A percentile compares a stretch with the other conserved stretches of the same genome.
Conservation (phyloP, 1,140 invertebrate genomes). For the Sycophila sp. region DNA sequence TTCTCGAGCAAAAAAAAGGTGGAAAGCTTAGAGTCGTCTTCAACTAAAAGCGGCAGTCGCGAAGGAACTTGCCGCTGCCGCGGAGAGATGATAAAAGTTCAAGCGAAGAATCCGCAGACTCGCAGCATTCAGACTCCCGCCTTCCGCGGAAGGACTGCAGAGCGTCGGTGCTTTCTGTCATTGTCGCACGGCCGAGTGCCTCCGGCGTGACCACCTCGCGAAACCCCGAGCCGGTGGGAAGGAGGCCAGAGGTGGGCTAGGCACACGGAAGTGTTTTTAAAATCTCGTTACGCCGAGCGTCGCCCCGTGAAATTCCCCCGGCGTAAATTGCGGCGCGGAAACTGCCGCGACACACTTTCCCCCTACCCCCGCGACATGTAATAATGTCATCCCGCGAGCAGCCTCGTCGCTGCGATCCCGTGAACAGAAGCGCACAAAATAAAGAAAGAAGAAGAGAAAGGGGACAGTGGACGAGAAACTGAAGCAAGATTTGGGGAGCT, state of each 20-base stretch:
- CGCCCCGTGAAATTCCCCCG: conserved; percentile 9
- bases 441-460: not conserved
- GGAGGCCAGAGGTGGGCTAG: too few species aligned
- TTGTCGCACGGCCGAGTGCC: not conserved
- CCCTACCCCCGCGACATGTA: too few species aligned
- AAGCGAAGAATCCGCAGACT: conserved; percentile 14
- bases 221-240: conserved; percentile 20
- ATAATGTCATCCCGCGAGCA: not conserved
- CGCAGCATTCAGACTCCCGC: too few species aligned
- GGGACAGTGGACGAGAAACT: too few species aligned
- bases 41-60: not conserved
- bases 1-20: not conserved
- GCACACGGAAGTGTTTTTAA: conserved; percentile 28
- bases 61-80: not conserved
- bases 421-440: not conserved
- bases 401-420: not conserved
- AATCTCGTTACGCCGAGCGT: conserved; percentile 14
- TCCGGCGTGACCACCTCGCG: not conserved
- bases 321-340: too few species aligned
- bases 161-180: conserved; percentile 2
- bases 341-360: too few species aligned
- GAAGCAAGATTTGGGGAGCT: too few species aligned
- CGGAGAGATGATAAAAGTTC: conserved; percentile 26
- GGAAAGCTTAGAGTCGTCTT: not conserved
- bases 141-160: not conserved